Percentiles rank a stretch among this genome's conserved stretches.
Evolutionary conservation across 2,888 invertebrate genomes (phyloP).

Genomic region (Trilocha varians): DNA sequence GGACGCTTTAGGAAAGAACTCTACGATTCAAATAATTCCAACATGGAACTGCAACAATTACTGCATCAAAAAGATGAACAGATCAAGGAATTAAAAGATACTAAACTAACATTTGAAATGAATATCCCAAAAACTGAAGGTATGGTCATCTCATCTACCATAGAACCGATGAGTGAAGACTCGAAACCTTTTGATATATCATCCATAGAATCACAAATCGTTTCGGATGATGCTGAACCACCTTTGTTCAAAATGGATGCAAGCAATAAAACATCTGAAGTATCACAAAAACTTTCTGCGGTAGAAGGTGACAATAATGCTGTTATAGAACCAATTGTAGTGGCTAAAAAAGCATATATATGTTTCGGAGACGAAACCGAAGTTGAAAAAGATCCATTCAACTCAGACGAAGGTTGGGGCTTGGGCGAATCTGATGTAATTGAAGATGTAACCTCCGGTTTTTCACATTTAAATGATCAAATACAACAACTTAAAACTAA

Average conservation of each 20-base stretch:
- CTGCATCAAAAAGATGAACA: slow-evolving; percentile 45
- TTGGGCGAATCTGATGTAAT: slow-evolving; percentile 47
- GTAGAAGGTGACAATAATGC: slow-evolving; percentile 14
- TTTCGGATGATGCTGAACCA: slow-evolving; percentile 28
- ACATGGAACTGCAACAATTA: slow-evolving; percentile 32
- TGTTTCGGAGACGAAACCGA: slow-evolving; percentile 47
- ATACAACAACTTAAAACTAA: slow-evolving; percentile 74
- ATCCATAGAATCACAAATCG: slow-evolving; percentile 56
- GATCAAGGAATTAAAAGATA: slow-evolving; percentile 48
- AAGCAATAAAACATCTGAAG: slow-evolving; percentile 28
- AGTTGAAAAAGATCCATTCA: slow-evolving; percentile 41
- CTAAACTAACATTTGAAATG: slow-evolving; percentile 58
- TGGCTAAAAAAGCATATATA: slow-evolving; percentile 68
- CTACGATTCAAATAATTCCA: slow-evolving; percentile 28
- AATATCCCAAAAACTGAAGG: slow-evolving; percentile 68
- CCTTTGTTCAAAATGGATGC: slow-evolving; percentile 20
- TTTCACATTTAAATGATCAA: slow-evolving; percentile 72
- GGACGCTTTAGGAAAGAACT: slow-evolving; percentile 27
- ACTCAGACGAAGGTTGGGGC: slow-evolving; percentile 62
- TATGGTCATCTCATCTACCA: slow-evolving; percentile 61
- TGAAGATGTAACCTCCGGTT: slow-evolving; percentile 43
- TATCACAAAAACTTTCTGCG: slow-evolving; percentile 23
- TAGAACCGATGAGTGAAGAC: slow-evolving; percentile 45
- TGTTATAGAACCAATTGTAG: slow-evolving; percentile 49
- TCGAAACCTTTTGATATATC: slow-evolving; percentile 34